Conservation (phyloP, 2,888 invertebrate species). For the Pheosia gnoma region DNA sequence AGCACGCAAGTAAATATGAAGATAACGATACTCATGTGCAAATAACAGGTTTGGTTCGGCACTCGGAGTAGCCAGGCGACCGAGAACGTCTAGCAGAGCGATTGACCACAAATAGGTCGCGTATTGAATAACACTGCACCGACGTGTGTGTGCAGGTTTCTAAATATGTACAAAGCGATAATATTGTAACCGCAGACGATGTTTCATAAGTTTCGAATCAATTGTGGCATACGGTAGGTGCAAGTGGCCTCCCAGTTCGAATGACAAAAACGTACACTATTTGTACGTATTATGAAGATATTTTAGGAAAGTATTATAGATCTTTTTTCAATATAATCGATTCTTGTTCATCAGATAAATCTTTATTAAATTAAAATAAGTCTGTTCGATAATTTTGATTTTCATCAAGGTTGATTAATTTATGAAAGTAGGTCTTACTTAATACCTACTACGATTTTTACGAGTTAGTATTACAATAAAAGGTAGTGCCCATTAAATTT, state of each 20-base stretch:
- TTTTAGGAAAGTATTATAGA: too few relatives aligned
- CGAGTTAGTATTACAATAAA: not conserved
- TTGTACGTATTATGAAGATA: too few relatives aligned
- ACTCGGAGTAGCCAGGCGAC: constrained; percentile 36
- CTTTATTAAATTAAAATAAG: too few relatives aligned
- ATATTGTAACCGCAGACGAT: constrained; percentile 71
- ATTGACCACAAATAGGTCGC: constrained; percentile 80
- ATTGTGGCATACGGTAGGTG: constrained; percentile 33
- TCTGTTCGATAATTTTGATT: not conserved
- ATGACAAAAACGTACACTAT: constrained; percentile 9
- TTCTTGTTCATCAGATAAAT: too few relatives aligned
- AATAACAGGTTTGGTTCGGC: constrained; percentile 46
- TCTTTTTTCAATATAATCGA: too few relatives aligned
- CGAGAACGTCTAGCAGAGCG: constrained; percentile 53
- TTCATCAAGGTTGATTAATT: not conserved
- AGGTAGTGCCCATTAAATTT: not conserved
- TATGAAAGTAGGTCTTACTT: not conserved
- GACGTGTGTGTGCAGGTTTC: constrained; percentile 72
- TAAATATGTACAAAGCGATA: constrained; percentile 76
- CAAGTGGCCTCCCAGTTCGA: constrained; percentile 33
- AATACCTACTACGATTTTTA: not conserved
- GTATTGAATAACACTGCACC: constrained; percentile 75
- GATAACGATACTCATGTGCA: constrained; percentile 20
- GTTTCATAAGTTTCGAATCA: constrained; percentile 63
- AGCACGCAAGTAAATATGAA: constrained; percentile 15